Conservation (phyloP, 2,888 invertebrate genomes). For the Phrixothrix hirtus region DNA sequence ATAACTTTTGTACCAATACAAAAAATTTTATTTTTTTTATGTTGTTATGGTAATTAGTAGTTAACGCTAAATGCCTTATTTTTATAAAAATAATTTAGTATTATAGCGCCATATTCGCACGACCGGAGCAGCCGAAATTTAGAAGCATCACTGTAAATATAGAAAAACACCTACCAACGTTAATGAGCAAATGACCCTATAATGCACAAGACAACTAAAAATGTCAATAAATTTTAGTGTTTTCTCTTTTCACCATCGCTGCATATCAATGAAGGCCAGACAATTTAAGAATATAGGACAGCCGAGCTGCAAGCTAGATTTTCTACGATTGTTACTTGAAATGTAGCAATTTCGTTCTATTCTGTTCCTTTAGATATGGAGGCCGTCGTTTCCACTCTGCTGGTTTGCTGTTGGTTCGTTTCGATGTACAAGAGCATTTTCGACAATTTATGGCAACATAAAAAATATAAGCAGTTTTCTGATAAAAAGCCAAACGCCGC, state of each 20-base stretch:
- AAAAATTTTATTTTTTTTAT: no score
- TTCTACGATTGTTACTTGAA: constrained; percentile 5
- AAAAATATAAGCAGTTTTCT: constrained; percentile 3
- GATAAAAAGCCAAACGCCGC: background rate
- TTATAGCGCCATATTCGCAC: no score
- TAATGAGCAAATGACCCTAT: background rate
- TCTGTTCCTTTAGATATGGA: constrained; percentile 4
- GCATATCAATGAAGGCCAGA: constrained; percentile 12
- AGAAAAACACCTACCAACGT: background rate
- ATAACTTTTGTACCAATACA: no score
- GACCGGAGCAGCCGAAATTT: no score
- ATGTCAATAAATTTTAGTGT: constrained; percentile 17
- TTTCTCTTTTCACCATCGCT: constrained; percentile 15
- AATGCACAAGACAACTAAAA: background rate
- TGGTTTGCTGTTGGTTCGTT: background rate
- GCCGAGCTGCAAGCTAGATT: constrained; percentile 1
- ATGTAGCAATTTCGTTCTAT: constrained; percentile 4
- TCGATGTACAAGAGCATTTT: constrained; percentile 1
- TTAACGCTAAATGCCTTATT: no score
- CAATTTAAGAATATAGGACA: constrained; percentile 15
- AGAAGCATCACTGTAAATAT: background rate
- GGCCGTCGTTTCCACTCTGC: constrained; percentile 2
- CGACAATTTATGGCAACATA: constrained; percentile 5
- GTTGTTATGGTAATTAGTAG: no score
- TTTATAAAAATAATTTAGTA: no score